These are phyloP conservation scores for Sebastes itinus DNA, from an alignment of 2,797 vertebrate species.

Conservation along the genomic window DNA sequence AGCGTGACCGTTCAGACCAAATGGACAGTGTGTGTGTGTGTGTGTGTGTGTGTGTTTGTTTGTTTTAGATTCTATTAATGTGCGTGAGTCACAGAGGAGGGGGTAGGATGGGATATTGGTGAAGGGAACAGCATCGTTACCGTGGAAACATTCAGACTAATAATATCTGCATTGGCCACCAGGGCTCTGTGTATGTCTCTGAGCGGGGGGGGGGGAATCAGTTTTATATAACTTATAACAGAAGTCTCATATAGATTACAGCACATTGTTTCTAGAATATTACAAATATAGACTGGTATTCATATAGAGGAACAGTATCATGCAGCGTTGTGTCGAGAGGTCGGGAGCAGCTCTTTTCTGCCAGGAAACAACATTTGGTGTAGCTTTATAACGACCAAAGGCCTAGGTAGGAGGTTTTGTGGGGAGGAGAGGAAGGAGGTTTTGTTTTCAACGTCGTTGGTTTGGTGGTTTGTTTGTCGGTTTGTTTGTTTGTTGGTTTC, in stretches of 20 bases:
- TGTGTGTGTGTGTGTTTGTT: not conserved
- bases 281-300: not conserved
- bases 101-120: not conserved
- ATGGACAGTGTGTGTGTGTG: constrained; percentile 13
- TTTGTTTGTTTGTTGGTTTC: too few species aligned
- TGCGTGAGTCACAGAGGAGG: not conserved
- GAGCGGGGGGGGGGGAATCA: not conserved
- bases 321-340: too few species aligned
- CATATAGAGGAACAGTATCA: not conserved
- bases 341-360: too few species aligned
- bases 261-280: not conserved
- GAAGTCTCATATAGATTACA: not conserved
- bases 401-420: too few species aligned
- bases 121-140: constrained; percentile 10
- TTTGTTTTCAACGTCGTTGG: too few species aligned
- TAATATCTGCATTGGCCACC: not conserved
- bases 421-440: too few species aligned
- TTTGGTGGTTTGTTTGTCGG: too few species aligned
- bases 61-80: not conserved
- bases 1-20: constrained; percentile 14
- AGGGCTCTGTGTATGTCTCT: not conserved
- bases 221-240: not conserved
- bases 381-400: too few species aligned
- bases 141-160: constrained; percentile 18
- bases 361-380: too few species aligned